Conservation (phyloP, 2,113 vertebrate species). For the Ctenomys sociabilis region DNA sequence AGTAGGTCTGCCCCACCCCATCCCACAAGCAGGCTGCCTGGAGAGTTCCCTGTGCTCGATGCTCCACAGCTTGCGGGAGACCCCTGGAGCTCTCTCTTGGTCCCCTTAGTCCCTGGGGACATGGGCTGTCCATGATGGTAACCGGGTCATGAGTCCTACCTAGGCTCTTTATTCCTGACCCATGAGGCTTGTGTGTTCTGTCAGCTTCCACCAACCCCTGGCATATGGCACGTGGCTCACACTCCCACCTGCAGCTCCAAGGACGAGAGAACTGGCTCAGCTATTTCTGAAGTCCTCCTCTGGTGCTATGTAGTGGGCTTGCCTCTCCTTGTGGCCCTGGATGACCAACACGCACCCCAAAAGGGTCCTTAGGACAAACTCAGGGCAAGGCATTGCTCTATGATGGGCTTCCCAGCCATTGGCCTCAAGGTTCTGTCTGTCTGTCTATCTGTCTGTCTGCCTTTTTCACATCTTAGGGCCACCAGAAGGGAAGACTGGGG, state of each 20-base stretch:
- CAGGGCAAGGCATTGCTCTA: neutral
- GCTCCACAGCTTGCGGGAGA: neutral
- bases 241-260: neutral
- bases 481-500: neutral
- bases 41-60: neutral
- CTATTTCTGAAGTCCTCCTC: neutral
- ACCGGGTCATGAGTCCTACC: neutral
- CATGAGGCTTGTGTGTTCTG: neutral
- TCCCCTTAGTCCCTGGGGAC: neutral
- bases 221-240: neutral
- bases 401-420: neutral
- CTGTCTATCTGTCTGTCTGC: neutral
- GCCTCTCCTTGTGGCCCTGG: neutral
- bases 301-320: neutral
- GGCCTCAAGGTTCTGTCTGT: neutral
- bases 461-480: neutral
- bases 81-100: neutral
- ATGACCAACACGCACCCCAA: neutral
- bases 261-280: neutral
- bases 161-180: neutral
- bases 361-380: neutral
- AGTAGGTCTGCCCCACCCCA: neutral
- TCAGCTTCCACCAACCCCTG: neutral
- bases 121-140: neutral
- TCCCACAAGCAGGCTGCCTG: neutral